Conservation (phyloP, 2,113 vertebrate genomes). For the Aramus guarauna region DNA sequence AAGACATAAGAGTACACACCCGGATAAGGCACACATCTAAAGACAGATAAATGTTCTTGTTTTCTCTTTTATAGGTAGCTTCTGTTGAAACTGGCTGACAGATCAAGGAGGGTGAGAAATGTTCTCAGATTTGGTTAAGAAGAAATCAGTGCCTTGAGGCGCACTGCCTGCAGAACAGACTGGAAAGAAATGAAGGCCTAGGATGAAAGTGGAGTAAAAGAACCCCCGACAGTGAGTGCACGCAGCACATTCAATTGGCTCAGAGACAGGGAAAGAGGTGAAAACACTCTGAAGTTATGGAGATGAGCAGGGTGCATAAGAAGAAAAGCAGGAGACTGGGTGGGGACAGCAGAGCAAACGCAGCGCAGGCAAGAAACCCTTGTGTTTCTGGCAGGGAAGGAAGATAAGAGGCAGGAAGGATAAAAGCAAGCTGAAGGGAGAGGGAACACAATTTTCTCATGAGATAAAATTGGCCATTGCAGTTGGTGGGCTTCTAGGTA, state of each 20-base stretch:
- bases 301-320: background rate
- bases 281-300: background rate
- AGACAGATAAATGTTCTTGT: background rate
- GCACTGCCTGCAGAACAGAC: background rate
- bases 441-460: background rate
- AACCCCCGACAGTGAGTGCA: background rate
- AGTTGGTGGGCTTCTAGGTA: background rate
- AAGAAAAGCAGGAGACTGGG: background rate
- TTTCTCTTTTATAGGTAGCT: background rate
- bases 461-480: background rate
- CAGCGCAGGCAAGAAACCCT: accelerated
- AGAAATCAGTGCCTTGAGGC: background rate
- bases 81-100: background rate
- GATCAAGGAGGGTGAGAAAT: background rate
- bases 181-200: background rate
- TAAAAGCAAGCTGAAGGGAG: background rate
- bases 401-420: background rate
- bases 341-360: background rate
- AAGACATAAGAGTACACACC: background rate
- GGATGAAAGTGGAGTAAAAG: background rate
- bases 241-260: background rate
- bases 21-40: accelerated
- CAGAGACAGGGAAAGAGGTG: background rate
- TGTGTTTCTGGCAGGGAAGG: background rate
- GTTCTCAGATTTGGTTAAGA: background rate